phyloP scores from a whole-genome alignment of 2,888 invertebrate genomes.

The Zygothrica quintamaculata region DNA sequence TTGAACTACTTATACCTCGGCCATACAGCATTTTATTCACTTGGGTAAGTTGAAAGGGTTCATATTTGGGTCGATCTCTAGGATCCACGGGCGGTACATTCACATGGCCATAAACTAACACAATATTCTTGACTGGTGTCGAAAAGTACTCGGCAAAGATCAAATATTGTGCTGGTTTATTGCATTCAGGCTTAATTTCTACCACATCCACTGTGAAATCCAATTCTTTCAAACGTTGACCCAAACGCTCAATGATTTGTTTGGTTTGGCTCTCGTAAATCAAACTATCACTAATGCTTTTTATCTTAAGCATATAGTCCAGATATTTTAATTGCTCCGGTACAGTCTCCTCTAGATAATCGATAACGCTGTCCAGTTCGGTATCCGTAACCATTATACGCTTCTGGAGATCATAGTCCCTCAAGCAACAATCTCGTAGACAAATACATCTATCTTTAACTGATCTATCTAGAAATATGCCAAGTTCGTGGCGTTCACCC shows the following conservation, averaged over 20 bases:
- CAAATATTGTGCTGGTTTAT: constrained; percentile 14
- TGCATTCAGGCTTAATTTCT: constrained; percentile 1
- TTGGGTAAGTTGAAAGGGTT: constrained; percentile 36
- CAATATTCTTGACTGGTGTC: constrained; percentile 45
- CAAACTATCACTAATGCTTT: constrained; percentile 15
- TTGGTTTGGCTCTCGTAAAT: constrained; percentile 6
- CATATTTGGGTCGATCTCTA: neutral
- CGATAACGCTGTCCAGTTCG: constrained; percentile 1
- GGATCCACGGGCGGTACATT: constrained; percentile 20
- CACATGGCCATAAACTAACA: constrained; percentile 48
- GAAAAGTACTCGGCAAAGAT: constrained; percentile 56
- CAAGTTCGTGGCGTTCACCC: constrained; percentile 39
- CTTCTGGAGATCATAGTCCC: constrained; percentile 27
- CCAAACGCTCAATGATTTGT: constrained; percentile 41
- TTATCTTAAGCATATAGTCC: constrained; percentile 19
- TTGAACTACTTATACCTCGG: constrained; percentile 36
- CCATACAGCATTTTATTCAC: constrained; percentile 23
- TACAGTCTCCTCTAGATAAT: neutral
- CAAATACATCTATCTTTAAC: constrained; percentile 39
- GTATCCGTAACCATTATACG: constrained; percentile 1
- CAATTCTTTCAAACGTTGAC: constrained; percentile 33
- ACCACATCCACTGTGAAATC: constrained; percentile 45
- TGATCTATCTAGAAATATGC: constrained; percentile 28
- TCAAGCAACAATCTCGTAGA: constrained; percentile 38
- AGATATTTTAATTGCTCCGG: constrained; percentile 16